phyloP scores from a whole-genome alignment of 1,140 invertebrate species.

The Halictus rubicundus region DNA sequence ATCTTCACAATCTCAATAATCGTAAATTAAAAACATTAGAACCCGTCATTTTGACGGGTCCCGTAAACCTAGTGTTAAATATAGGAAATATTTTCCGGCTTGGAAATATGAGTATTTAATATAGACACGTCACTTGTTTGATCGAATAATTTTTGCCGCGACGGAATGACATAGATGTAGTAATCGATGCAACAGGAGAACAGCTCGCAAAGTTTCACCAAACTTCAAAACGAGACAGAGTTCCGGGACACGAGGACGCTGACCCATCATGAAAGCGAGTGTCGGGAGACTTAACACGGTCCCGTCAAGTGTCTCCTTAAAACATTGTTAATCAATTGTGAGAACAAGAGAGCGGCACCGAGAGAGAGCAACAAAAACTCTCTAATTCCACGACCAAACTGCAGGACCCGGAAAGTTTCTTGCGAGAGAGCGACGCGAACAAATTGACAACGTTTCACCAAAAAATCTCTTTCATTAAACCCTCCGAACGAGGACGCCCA shows the following conservation, averaged over 20 bases:
- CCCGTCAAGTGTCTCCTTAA: constrained; percentile 39
- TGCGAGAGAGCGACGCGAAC: not conserved
- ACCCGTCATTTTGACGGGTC: no score
- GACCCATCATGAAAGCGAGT: constrained; percentile 32
- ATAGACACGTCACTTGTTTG: no score
- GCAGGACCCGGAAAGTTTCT: not conserved
- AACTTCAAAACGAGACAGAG: not conserved
- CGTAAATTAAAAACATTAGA: no score
- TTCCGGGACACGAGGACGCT: constrained; percentile 5
- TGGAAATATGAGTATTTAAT: no score
- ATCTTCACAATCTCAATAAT: no score
- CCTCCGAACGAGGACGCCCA: not conserved
- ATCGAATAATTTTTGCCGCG: no score
- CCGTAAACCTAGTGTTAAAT: no score
- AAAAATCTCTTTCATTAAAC: not conserved
- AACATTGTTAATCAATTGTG: constrained; percentile 48
- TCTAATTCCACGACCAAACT: constrained; percentile 32
- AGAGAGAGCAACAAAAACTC: constrained; percentile 8
- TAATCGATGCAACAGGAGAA: no score
- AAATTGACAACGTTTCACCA: not conserved
- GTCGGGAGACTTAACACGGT: constrained; percentile 35
- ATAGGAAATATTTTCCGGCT: no score
- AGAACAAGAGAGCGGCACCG: constrained; percentile 25
- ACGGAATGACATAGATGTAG: no score
- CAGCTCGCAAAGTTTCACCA: not conserved